These are phyloP conservation scores for Embiotoca jacksoni DNA, from an alignment of 2,113 vertebrate species.

Conservation along the genomic window DNA sequence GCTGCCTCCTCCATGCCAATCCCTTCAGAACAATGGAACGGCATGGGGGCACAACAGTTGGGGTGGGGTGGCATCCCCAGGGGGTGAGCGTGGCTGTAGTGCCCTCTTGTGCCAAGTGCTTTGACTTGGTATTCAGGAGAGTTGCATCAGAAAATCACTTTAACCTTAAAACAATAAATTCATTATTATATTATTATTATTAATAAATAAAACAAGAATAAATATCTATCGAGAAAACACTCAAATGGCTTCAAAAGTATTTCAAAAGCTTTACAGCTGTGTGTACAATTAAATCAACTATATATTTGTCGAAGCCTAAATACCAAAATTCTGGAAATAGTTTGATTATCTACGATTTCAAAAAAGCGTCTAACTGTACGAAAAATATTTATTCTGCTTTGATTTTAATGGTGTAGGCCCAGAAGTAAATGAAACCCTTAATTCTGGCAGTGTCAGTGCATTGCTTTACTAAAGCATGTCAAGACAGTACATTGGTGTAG, in stretches of 20 bases:
- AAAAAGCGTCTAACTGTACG: not conserved
- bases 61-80: constrained; percentile 62
- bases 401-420: constrained; percentile 5
- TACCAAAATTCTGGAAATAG: not conserved
- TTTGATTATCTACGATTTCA: not conserved
- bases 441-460: constrained; percentile 20
- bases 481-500: constrained; percentile 47
- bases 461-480: constrained; percentile 50
- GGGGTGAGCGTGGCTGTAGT: constrained; percentile 74
- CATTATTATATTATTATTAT: no score
- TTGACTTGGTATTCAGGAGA: constrained; percentile 21
- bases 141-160: not conserved
- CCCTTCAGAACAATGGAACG: constrained; percentile 58
- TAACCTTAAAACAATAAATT: not conserved
- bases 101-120: constrained; percentile 82
- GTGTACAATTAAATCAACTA: constrained; percentile 4
- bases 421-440: constrained; percentile 21
- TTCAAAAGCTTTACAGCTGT: no score
- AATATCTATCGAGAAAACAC: not conserved
- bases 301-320: not conserved
- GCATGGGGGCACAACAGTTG: constrained; percentile 44
- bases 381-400: constrained; percentile 10
- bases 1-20: constrained; percentile 57
- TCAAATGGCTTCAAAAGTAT: not conserved
- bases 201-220: not conserved